Evolutionary conservation across 2,888 invertebrate species (phyloP).

Genomic region (Junonia oenone): DNA sequence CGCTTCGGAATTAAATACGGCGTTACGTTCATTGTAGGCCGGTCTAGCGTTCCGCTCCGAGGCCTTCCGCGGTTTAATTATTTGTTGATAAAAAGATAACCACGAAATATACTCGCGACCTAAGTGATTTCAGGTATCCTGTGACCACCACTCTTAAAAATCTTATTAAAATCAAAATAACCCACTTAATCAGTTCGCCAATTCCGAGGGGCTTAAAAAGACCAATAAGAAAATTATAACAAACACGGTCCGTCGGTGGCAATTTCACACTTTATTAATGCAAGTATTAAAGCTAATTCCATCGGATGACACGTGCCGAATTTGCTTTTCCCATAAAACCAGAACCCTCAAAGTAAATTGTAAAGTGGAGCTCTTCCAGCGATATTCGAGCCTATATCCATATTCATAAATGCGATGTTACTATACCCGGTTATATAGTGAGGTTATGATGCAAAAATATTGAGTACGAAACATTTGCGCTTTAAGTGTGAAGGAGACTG

Average conservation of each 20-base stretch:
- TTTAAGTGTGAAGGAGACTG: constrained; percentile 34
- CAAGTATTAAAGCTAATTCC: constrained; percentile 77
- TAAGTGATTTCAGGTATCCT: not conserved
- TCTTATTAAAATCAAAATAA: constrained; percentile 14
- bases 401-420: constrained; percentile 2
- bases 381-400: constrained; percentile 44
- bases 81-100: constrained; percentile 17
- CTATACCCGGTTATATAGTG: not conserved
- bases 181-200: constrained; percentile 22
- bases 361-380: constrained; percentile 34
- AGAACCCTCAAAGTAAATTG: constrained; percentile 42
- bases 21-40: constrained; percentile 34
- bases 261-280: constrained; percentile 80
- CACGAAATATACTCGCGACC: not conserved
- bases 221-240: constrained; percentile 72
- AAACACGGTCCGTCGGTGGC: constrained; percentile 65
- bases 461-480: constrained; percentile 14
- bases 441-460: constrained; percentile 7
- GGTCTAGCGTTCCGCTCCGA: constrained; percentile 20
- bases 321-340: constrained; percentile 73
- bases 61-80: constrained; percentile 20
- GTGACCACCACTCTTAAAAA: not conserved
- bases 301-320: constrained; percentile 74
- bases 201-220: constrained; percentile 44
- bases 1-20: constrained; percentile 67